Evolutionary conservation across 2,797 vertebrate genomes (phyloP).

Genomic region (Danio jaintianensis): DNA sequence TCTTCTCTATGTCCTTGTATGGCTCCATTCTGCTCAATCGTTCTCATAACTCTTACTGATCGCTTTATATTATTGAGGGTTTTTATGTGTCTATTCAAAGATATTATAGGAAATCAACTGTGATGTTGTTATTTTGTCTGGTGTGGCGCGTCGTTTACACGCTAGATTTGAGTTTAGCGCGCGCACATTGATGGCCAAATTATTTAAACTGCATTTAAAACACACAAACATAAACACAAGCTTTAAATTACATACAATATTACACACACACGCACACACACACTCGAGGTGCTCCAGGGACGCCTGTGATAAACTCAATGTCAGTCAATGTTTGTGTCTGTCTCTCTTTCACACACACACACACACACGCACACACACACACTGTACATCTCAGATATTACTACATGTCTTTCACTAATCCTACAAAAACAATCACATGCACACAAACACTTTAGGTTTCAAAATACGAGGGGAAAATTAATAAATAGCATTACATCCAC

Average conservation of each 20-base stretch:
- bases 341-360: background rate
- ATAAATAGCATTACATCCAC: background rate
- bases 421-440: background rate
- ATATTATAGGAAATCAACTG: constrained; percentile 72
- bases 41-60: constrained; percentile 63
- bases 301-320: background rate
- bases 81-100: constrained; percentile 69
- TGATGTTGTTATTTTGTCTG: constrained; percentile 1
- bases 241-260: background rate
- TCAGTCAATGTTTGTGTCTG: too few relatives aligned
- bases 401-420: background rate
- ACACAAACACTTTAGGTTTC: background rate
- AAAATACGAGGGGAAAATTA: background rate
- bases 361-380: background rate
- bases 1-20: constrained; percentile 44
- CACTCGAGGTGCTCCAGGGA: constrained; percentile 29
- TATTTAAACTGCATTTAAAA: background rate
- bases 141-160: constrained; percentile 11
- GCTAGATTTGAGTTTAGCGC: background rate
- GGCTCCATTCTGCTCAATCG: constrained; percentile 41
- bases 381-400: background rate
- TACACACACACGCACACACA: background rate
- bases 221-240: background rate
- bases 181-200: background rate
- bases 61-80: constrained; percentile 65